Conservation (phyloP, 2,888 invertebrate species). For the Panzeria rudis region DNA sequence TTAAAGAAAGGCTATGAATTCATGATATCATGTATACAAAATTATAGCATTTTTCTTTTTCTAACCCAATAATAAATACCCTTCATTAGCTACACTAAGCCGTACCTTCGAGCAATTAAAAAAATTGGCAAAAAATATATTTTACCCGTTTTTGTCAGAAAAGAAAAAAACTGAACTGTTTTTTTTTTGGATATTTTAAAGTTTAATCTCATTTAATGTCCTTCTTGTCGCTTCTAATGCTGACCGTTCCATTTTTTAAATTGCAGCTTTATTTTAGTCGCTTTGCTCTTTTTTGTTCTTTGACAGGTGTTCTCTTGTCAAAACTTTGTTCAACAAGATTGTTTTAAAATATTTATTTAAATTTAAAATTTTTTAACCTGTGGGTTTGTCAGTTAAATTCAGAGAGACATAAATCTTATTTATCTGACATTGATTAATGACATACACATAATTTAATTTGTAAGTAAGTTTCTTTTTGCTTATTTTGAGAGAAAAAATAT, state of each 20-base stretch:
- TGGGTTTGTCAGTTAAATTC: conserved; percentile 9
- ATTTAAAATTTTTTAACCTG: not conserved
- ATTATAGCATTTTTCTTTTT: no score
- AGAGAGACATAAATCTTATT: conserved; percentile 44
- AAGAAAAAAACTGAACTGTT: not conserved
- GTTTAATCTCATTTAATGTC: not conserved
- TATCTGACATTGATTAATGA: conserved; percentile 40
- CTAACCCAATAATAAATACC: no score
- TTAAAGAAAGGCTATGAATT: no score
- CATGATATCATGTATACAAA: no score
- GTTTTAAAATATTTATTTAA: not conserved
- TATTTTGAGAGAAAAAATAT: not conserved
- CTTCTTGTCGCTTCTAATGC: not conserved
- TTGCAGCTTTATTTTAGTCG: not conserved
- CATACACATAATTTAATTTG: conserved; percentile 27
- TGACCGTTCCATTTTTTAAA: not conserved
- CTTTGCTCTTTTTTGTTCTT: conserved; percentile 10
- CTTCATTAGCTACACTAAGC: no score
- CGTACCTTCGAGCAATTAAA: not conserved
- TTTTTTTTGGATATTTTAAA: not conserved
- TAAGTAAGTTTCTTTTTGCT: not conserved
- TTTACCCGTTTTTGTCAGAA: not conserved
- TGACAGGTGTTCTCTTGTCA: conserved; percentile 16
- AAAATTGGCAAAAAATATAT: not conserved
- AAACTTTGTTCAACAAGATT: conserved; percentile 10